A percentile compares a stretch with the other conserved stretches of the same genome.
These are phyloP conservation scores for Monopterus albus DNA, from an alignment of 2,113 vertebrate species.

Conservation along the genomic window DNA sequence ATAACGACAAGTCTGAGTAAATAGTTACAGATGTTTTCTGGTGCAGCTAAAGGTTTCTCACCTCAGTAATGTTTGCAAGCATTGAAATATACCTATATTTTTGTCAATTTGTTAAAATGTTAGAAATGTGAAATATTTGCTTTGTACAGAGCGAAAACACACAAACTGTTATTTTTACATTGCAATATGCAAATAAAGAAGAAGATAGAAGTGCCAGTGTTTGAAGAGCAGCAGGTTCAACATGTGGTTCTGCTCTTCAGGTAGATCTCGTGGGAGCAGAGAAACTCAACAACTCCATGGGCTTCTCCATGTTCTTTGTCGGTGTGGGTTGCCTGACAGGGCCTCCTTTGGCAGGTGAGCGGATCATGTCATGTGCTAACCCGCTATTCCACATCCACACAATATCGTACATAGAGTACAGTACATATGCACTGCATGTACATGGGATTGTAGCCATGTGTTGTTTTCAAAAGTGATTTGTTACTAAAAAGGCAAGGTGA, in stretches of 20 bases:
- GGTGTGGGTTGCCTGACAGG: constrained; percentile 88
- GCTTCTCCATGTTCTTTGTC: constrained; percentile 91
- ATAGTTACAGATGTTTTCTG: too few relatives aligned
- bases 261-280: constrained; percentile 88
- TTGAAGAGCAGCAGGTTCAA: neutral
- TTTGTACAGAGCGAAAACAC: neutral
- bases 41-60: too few relatives aligned
- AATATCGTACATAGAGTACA: too few relatives aligned
- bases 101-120: neutral
- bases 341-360: constrained; percentile 92
- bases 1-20: too few relatives aligned
- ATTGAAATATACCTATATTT: too few relatives aligned
- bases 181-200: neutral
- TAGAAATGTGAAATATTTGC: neutral
- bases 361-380: constrained; percentile 34
- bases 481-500: neutral
- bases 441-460: neutral
- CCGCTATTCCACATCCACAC: constrained; percentile 28
- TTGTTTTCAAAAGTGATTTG: constrained; percentile 17
- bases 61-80: too few relatives aligned
- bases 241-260: constrained; percentile 71
- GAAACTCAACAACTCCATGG: constrained; percentile 88
- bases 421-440: constrained; percentile 22
- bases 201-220: neutral
- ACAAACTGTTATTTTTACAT: too few relatives aligned